A percentile compares a stretch with the other conserved stretches of the same genome.
Conservation (phyloP, 2,888 invertebrate species). For the Cryptops parisi region DNA sequence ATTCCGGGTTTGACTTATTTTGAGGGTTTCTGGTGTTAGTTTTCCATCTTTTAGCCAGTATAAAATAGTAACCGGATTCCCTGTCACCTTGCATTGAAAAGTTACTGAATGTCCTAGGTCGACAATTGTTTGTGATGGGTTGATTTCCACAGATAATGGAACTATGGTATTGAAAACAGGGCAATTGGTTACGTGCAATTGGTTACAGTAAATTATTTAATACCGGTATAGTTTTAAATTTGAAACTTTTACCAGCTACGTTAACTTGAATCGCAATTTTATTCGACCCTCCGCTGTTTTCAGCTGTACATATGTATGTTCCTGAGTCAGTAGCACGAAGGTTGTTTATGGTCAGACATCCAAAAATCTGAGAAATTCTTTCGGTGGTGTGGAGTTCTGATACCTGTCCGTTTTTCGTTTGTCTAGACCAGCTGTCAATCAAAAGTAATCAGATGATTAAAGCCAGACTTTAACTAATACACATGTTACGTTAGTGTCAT, state of each 20-base stretch:
- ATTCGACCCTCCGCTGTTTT: not conserved
- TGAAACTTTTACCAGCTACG: not conserved
- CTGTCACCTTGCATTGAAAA: not conserved
- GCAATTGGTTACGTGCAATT: not conserved
- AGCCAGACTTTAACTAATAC: too few species aligned
- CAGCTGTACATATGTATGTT: conserved; percentile 3
- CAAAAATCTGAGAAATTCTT: too few species aligned
- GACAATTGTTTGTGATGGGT: not conserved
- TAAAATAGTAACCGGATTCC: not conserved
- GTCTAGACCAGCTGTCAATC: too few species aligned
- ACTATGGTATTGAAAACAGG: not conserved
- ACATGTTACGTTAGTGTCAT: too few species aligned
- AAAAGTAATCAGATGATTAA: too few species aligned
- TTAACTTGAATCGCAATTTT: not conserved
- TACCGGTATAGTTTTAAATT: not conserved
- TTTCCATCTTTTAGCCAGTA: conserved; percentile 7
- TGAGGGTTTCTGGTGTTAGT: not conserved
- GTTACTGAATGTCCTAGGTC: not conserved
- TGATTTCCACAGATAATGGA: not conserved
- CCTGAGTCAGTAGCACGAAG: too few species aligned
- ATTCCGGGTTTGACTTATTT: not conserved
- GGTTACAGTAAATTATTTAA: not conserved
- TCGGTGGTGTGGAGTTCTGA: too few species aligned
- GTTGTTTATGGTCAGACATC: too few species aligned
- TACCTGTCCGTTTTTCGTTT: too few species aligned